phyloP scores from a whole-genome alignment of 2,113 vertebrate genomes.

The Carlito syrichta region DNA sequence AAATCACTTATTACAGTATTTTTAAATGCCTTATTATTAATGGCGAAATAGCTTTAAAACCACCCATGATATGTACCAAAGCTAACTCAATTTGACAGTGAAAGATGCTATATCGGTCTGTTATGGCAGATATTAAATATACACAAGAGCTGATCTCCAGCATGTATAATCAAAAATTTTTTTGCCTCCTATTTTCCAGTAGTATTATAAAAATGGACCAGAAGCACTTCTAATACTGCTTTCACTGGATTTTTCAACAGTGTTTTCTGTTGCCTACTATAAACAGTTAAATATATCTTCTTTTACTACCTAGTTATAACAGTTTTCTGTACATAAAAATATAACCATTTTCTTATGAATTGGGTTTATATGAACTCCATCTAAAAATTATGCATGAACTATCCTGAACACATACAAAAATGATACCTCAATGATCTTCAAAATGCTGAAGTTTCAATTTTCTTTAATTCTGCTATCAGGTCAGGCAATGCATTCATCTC shows the following conservation, averaged over 20 bases:
- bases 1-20: neutral
- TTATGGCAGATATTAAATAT: neutral
- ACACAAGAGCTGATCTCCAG: neutral
- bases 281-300: constrained; percentile 14
- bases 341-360: neutral
- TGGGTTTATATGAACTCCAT: neutral
- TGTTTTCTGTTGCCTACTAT: neutral
- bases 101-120: neutral
- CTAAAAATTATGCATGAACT: constrained; percentile 36
- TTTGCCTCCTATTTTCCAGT: neutral
- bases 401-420: constrained; percentile 49
- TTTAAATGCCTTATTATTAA: constrained; percentile 38
- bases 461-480: neutral
- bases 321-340: neutral
- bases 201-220: neutral
- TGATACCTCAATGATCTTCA: constrained; percentile 2
- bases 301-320: neutral
- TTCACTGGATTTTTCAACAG: neutral
- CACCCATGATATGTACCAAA: neutral
- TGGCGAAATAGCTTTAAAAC: constrained; percentile 26
- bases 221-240: neutral
- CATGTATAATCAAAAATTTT: neutral
- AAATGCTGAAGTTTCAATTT: constrained; percentile 43
- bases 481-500: neutral
- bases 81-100: constrained; percentile 37